Conservation (phyloP, 1,140 invertebrate species). For the Trichonephila inaurata region DNA sequence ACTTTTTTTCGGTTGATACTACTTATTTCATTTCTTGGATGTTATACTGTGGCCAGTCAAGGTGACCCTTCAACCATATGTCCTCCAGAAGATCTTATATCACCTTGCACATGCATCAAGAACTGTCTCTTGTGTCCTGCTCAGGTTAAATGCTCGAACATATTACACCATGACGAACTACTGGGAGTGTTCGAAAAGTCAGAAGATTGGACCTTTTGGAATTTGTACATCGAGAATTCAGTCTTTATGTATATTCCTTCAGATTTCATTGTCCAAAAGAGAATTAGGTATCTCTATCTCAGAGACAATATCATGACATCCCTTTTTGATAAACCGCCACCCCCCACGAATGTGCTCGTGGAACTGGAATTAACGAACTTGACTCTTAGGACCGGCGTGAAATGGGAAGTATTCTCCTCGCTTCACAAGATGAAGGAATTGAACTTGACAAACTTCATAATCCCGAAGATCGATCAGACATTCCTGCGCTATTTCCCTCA, state of each 20-base stretch:
- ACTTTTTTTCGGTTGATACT: background rate
- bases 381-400: background rate
- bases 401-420: constrained; percentile 16
- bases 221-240: constrained; percentile 12
- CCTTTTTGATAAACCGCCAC: constrained; percentile 8
- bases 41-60: background rate
- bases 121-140: background rate
- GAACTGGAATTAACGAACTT: constrained; percentile 35
- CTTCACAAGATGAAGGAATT: constrained; percentile 10
- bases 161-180: background rate
- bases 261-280: background rate
- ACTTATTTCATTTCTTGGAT: background rate
- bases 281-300: background rate
- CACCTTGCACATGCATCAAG: constrained; percentile 7
- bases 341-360: background rate
- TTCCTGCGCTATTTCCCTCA: constrained; percentile 12
- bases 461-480: background rate
- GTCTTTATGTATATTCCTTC: constrained; percentile 28
- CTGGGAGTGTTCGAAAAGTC: background rate
- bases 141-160: background rate
- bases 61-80: background rate
- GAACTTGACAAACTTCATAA: constrained; percentile 5
- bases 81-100: background rate
- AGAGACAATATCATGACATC: background rate
- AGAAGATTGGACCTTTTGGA: constrained; percentile 11